Conservation (phyloP, 2,888 invertebrate species). For the Macaria liturata region DNA sequence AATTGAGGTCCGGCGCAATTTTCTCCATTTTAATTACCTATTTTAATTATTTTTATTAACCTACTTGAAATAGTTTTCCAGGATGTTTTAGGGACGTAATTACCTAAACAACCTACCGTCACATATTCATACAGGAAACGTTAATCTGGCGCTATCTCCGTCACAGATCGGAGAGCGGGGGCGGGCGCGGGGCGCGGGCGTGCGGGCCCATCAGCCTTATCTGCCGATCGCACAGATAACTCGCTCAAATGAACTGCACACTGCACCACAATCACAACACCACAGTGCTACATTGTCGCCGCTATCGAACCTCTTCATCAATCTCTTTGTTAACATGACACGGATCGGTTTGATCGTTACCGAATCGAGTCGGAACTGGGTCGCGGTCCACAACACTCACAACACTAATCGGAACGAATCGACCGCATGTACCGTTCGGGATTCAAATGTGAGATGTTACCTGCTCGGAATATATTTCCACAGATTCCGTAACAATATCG, state of each 20-base stretch:
- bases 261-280: conserved; percentile 55
- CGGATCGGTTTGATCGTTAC: conserved; percentile 50
- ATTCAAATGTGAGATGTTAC: conserved; percentile 22
- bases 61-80: neutral
- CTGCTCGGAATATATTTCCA: conserved; percentile 28
- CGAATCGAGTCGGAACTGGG: conserved; percentile 52
- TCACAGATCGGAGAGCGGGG: conserved; percentile 60
- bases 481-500: conserved; percentile 21
- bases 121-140: conserved; percentile 57
- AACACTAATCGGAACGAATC: conserved; percentile 43
- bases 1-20: too few relatives aligned
- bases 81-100: neutral
- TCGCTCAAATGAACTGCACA: conserved; percentile 57
- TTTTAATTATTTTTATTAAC: too few relatives aligned
- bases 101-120: conserved; percentile 36
- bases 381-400: conserved; percentile 47
- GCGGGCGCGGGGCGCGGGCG: conserved; percentile 42
- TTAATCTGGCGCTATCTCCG: conserved; percentile 62
- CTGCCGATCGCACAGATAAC: conserved; percentile 51
- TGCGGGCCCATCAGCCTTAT: conserved; percentile 57
- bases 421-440: conserved; percentile 33
- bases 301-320: conserved; percentile 50
- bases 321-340: conserved; percentile 57
- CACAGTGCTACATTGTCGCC: conserved; percentile 46
- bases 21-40: neutral